These are phyloP conservation scores for Lissocephala sabroskyi DNA, from an alignment of 2,888 invertebrate genomes.

Conservation along the genomic window DNA sequence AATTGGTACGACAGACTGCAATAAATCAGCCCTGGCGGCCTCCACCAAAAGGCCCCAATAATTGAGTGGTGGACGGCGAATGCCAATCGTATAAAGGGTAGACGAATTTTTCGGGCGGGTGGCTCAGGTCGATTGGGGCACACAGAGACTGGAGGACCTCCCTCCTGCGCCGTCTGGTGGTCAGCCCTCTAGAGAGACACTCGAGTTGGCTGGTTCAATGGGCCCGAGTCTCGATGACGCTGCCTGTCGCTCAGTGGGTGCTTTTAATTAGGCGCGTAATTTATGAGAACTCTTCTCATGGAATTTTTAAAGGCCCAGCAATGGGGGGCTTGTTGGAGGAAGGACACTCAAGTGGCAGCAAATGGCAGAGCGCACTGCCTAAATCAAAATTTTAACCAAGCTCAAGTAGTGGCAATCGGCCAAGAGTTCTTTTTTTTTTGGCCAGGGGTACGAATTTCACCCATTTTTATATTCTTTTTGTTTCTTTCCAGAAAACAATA, in stretches of 20 bases:
- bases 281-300: slow-evolving; percentile 54
- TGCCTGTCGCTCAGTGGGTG: slow-evolving; percentile 5
- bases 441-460: slow-evolving; percentile 30
- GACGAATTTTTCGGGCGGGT: too few species aligned
- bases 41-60: slow-evolving; percentile 48
- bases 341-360: slow-evolving; percentile 49
- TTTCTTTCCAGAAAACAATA: slow-evolving; percentile 28
- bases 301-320: too few species aligned
- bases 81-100: slow-evolving; percentile 12
- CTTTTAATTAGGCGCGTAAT: slow-evolving; percentile 63
- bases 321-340: slow-evolving; percentile 7
- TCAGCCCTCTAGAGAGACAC: slow-evolving; percentile 36
- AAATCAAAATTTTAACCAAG: slow-evolving; percentile 20
- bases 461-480: slow-evolving; percentile 37
- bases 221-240: slow-evolving; percentile 23
- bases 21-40: slow-evolving; percentile 42
- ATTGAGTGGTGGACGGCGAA: slow-evolving; percentile 45
- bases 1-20: slow-evolving; percentile 30
- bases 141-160: neutral
- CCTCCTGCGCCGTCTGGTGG: slow-evolving; percentile 45
- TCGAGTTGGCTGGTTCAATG: slow-evolving; percentile 42
- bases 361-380: slow-evolving; percentile 36
- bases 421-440: too few species aligned
- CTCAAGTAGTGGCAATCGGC: slow-evolving; percentile 33
- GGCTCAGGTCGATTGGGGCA: neutral